Evolutionary conservation across 1,140 invertebrate genomes (phyloP), one percentile per base, ranked within the genome.

Genomic region (Tigriopus japonicus): DNA sequence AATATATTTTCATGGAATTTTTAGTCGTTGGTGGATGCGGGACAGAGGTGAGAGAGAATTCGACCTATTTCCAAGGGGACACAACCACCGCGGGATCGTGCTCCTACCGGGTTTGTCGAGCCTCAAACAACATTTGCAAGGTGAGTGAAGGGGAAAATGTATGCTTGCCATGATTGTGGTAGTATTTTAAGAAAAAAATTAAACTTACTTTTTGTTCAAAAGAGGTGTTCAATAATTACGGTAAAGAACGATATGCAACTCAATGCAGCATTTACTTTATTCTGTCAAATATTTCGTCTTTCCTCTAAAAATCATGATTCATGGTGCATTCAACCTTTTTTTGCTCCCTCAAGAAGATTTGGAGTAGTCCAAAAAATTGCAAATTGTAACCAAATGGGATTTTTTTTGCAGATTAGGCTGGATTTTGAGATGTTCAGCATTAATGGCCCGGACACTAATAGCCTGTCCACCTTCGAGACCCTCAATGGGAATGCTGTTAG

Each of bases 341-440:
- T n/a, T n/a, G n/a, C n/a, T n/a, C n/a, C n/a, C n/a, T n/a, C n/a
- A n/a, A n/a, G n/a, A n/a, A n/a, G n/a, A n/a, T n/a, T n/a, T n/a
- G n/a, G n/a, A n/a, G n/a, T n/a, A n/a, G n/a, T n/a, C n/a, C n/a
- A n/a, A n/a, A n/a, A n/a, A n/a, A n/a, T n/a, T n/a, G n/a, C n/a
- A n/a, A n/a, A n/a, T n/a, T n/a, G n/a, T n/a, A n/a, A n/a, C n/a
- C n/a, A n/a, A n/a, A n/a, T n/a, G n/a, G n/a, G n/a, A n/a, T n/a
- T 49, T 35, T 35, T 35, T 3, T 9, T 35, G 9, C 45, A 49
- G 45, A 49, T 49, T 5, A 23, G 55, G 15, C 41, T 58, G 55
- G 55, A 58, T n/a, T 58, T 58, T n/a, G n/a, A 6, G 10, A 15
- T 41, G 40, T 58, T 58, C 28, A 23, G 5, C n/a, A 58, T 58